Evolutionary conservation across 2,113 vertebrate species (phyloP).

Genomic region (Eulemur rufifrons): DNA sequence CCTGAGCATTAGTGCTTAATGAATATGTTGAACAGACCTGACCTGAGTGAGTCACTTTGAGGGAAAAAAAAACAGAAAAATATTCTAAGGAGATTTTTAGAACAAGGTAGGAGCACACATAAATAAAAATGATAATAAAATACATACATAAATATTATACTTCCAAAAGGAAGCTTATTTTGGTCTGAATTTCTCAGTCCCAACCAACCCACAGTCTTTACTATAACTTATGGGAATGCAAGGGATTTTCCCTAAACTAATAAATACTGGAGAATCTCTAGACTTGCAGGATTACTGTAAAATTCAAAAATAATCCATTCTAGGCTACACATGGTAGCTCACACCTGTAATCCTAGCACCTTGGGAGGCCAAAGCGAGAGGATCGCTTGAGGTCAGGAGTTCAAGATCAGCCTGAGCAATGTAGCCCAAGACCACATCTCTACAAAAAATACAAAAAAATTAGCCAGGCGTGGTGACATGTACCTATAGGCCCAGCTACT

Average conservation of each 20-base stretch:
- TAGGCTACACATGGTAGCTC: not conserved
- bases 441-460: no score
- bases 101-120: not conserved
- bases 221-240: not conserved
- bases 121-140: not conserved
- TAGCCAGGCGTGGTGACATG: no score
- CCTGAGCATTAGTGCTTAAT: not conserved
- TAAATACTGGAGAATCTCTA: not conserved
- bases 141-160: not conserved
- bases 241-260: not conserved
- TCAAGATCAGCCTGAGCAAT: no score
- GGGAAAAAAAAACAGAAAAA: conserved; percentile 18
- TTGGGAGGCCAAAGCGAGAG: no score
- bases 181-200: conserved; percentile 15
- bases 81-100: not conserved
- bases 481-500: no score
- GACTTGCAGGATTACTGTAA: not conserved
- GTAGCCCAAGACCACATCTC: no score
- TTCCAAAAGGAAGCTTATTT: conserved; percentile 14
- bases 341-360: no score
- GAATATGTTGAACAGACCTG: conserved; percentile 2
- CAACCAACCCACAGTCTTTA: not conserved
- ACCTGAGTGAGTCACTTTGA: not conserved
- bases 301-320: not conserved
- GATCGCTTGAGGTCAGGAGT: no score